phyloP scores from a whole-genome alignment of 2,797 vertebrate genomes.

The Rhynchotus rufescens region DNA sequence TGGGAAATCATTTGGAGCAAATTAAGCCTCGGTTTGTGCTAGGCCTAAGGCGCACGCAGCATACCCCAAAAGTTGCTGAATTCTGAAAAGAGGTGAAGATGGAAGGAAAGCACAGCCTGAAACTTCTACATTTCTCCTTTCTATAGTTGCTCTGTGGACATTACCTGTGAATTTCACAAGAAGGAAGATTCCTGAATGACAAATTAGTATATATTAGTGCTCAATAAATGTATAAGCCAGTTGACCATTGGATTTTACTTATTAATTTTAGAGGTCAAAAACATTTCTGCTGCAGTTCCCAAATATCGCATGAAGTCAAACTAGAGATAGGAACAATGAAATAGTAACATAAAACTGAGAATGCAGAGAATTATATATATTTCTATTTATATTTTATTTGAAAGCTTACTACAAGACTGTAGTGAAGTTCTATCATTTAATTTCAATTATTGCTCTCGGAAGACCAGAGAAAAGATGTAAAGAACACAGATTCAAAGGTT shows the following conservation, averaged over 20 bases:
- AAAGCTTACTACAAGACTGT: not conserved
- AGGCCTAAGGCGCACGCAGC: not conserved
- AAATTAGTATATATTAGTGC: not conserved
- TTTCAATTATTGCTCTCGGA: not conserved
- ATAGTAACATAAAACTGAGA: not conserved
- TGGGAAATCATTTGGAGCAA: conserved; percentile 45
- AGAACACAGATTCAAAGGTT: not conserved
- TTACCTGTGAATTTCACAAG: not conserved
- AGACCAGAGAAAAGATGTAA: not conserved
- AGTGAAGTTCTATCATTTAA: not conserved
- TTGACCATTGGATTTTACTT: not conserved
- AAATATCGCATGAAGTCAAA: not conserved
- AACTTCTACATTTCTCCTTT: not conserved
- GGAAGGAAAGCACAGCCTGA: not conserved
- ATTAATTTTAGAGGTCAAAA: not conserved
- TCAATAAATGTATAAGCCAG: not conserved
- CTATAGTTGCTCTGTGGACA: not conserved
- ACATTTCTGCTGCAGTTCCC: not conserved
- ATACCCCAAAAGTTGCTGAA: not conserved
- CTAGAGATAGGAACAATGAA: not conserved
- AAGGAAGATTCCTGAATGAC: not conserved
- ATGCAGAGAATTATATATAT: not conserved
- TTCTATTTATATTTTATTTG: not conserved
- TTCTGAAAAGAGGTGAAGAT: rapidly evolving
- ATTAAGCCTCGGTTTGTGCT: not conserved